These are phyloP conservation scores for Rhinophrynus dorsalis DNA, from an alignment of 2,797 vertebrate species.

Conservation along the genomic window DNA sequence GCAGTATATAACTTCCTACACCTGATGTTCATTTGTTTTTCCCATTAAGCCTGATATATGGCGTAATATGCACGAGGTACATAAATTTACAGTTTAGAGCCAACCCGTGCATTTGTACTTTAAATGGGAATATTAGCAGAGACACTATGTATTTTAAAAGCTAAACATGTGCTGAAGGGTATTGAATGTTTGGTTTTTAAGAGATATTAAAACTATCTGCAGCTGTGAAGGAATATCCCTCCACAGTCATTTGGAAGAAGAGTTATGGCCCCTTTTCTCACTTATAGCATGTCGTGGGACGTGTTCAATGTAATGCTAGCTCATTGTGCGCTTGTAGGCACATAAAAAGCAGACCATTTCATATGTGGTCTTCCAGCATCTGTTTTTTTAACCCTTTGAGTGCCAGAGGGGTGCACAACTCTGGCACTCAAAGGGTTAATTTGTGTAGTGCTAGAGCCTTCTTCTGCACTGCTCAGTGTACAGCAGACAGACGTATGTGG, in stretches of 20 bases:
- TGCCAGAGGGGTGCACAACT: too few species aligned
- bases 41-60: slow-evolving; percentile 18
- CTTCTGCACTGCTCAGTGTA: slow-evolving; percentile 14
- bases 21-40: slow-evolving; percentile 6
- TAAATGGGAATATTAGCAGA: slow-evolving; percentile 15
- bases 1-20: neutral
- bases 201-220: slow-evolving; percentile 49
- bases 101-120: slow-evolving; percentile 25
- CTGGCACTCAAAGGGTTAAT: too few species aligned
- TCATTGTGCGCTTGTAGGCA: slow-evolving; percentile 47
- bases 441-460: slow-evolving; percentile 23
- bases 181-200: slow-evolving; percentile 45
- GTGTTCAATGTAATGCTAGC: slow-evolving; percentile 45
- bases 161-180: slow-evolving; percentile 44
- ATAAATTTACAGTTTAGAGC: slow-evolving; percentile 25
- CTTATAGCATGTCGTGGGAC: slow-evolving; percentile 42
- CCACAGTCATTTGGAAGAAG: slow-evolving; percentile 44
- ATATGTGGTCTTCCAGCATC: slow-evolving; percentile 3
- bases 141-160: slow-evolving; percentile 42
- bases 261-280: slow-evolving; percentile 43
- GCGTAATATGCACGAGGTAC: slow-evolving; percentile 5
- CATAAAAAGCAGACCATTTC: slow-evolving; percentile 23
- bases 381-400: too few species aligned
- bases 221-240: slow-evolving; percentile 51
- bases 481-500: slow-evolving; percentile 18